These are phyloP conservation scores for Datnioides undecimradiatus DNA, from an alignment of 2,113 vertebrate genomes.

Conservation along the genomic window DNA sequence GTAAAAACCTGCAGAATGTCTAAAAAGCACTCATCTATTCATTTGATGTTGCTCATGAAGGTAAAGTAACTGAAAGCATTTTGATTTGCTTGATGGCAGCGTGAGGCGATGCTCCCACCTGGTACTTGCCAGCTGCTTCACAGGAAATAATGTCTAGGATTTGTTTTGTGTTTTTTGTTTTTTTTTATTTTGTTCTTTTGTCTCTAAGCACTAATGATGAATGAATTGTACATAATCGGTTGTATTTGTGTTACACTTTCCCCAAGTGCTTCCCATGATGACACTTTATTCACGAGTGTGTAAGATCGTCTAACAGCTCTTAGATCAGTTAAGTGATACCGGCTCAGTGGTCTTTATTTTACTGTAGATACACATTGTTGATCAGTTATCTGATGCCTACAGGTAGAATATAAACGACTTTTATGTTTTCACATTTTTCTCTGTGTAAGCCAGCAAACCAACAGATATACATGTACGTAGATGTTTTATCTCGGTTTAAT, in stretches of 20 bases:
- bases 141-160: slow-evolving; percentile 9
- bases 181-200: neutral
- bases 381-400: slow-evolving; percentile 29
- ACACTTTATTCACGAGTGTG: slow-evolving; percentile 28
- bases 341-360: slow-evolving; percentile 8
- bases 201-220: slow-evolving; percentile 53
- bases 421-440: neutral
- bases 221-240: slow-evolving; percentile 56
- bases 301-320: slow-evolving; percentile 22
- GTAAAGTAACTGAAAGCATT: slow-evolving; percentile 47
- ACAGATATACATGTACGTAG: neutral
- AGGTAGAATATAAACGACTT: neutral
- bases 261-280: slow-evolving; percentile 59
- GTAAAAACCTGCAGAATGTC: neutral
- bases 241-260: slow-evolving; percentile 31
- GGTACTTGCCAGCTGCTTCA: slow-evolving; percentile 50
- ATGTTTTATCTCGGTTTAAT: slow-evolving; percentile 30
- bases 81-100: slow-evolving; percentile 15
- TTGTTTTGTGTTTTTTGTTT: neutral
- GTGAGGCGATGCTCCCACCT: slow-evolving; percentile 6
- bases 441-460: neutral
- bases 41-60: neutral
- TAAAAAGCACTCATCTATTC: neutral
- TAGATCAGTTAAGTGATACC: slow-evolving; percentile 1
- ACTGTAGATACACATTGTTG: slow-evolving; percentile 39